phyloP scores from a whole-genome alignment of 2,888 invertebrate genomes.

The Didymodactylos carnosus region DNA sequence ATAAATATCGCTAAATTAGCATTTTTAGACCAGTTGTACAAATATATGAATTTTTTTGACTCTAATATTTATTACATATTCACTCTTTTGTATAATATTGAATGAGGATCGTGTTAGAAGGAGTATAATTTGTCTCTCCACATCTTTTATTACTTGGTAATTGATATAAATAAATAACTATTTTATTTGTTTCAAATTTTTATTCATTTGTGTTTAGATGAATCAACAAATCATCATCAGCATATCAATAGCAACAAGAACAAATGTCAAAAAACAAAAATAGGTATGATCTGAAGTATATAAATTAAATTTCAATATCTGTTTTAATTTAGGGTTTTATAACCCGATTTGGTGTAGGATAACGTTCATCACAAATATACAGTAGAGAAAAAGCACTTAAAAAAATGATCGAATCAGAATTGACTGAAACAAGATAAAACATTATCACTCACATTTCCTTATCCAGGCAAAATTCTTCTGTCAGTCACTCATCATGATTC shows the following conservation, averaged over 20 bases:
- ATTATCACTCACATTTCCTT: conserved; percentile 80
- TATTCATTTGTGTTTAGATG: conserved; percentile 19
- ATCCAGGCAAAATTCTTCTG: conserved; percentile 83
- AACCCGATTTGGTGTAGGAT: conserved; percentile 95
- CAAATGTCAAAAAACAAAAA: conserved; percentile 98
- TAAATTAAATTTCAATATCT: too few species aligned
- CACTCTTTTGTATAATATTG: too few species aligned
- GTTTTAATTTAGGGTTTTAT: too few species aligned
- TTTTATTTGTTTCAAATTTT: neutral
- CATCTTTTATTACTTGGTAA: conserved; percentile 40
- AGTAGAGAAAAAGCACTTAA: conserved; percentile 96
- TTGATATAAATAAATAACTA: conserved; percentile 39
- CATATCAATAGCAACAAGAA: conserved; percentile 97
- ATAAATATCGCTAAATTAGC: too few species aligned
- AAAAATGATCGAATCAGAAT: conserved; percentile 93
- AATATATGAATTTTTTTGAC: too few species aligned
- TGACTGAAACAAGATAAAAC: conserved; percentile 84
- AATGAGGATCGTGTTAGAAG: conserved; percentile 44
- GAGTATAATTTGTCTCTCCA: conserved; percentile 41
- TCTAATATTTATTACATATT: too few species aligned
- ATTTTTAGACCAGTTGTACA: too few species aligned
- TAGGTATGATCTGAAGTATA: too few species aligned
- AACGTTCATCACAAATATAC: conserved; percentile 74
- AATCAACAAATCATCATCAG: conserved; percentile 43
- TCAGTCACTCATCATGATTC: conserved; percentile 99